Percentiles rank a stretch among this genome's conserved stretches.
Evolutionary conservation across 1,140 invertebrate species (phyloP).

Genomic region (Lerema accius): DNA sequence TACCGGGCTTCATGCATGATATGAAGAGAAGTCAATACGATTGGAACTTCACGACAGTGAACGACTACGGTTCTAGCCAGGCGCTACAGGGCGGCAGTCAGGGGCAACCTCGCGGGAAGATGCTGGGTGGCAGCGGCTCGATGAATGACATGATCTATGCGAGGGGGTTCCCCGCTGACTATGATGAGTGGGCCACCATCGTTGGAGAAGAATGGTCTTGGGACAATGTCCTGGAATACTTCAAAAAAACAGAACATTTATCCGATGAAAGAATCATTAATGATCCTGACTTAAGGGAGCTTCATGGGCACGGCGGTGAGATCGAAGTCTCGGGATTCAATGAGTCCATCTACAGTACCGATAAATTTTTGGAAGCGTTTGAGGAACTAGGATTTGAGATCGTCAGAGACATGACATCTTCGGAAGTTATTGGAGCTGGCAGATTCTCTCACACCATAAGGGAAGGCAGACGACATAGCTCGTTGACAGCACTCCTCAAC

Average conservation of each 20-base stretch:
- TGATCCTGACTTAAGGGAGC: conserved; percentile 47
- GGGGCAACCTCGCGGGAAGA: conserved; percentile 80
- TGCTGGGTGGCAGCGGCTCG: conserved; percentile 88
- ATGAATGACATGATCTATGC: conserved; percentile 93
- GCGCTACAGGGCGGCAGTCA: conserved; percentile 49
- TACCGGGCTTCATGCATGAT: conserved; percentile 52
- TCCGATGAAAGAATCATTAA: conserved; percentile 60
- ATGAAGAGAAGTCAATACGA: conserved; percentile 59
- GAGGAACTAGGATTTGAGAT: conserved; percentile 56
- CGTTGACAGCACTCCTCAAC: conserved; percentile 62
- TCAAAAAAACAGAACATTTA: conserved; percentile 67
- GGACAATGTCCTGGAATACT: conserved; percentile 84
- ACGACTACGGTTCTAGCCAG: conserved; percentile 58
- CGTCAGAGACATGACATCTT: conserved; percentile 67
- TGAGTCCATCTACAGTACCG: conserved; percentile 42
- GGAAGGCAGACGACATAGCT: conserved; percentile 58
- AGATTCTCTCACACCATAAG: conserved; percentile 65
- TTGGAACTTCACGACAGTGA: conserved; percentile 66
- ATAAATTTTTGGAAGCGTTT: conserved; percentile 59
- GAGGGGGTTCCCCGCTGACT: conserved; percentile 89
- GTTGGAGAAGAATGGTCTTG: conserved; percentile 91
- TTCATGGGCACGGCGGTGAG: conserved; percentile 59
- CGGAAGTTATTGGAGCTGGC: conserved; percentile 60
- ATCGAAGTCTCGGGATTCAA: conserved; percentile 58
- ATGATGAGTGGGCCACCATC: conserved; percentile 86